Conservation (phyloP, 2,113 vertebrate species). For the Dendrocopos noguchii region DNA sequence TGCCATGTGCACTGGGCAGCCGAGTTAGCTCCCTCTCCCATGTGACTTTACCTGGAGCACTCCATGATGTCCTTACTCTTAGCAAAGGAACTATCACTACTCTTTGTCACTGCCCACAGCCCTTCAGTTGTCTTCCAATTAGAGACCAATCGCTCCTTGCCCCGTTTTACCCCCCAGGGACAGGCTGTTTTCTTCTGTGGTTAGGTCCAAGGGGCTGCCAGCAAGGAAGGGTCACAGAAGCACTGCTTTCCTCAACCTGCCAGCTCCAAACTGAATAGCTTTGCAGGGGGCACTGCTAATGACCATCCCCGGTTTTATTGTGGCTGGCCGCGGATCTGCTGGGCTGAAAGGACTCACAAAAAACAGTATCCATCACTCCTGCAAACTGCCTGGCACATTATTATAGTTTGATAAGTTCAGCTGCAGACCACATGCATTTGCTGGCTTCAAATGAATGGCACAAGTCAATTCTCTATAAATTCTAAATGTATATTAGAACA, state of each 20-base stretch:
- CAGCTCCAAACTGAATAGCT: not conserved
- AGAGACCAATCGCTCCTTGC: not conserved
- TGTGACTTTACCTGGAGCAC: not conserved
- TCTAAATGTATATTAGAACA: slow-evolving; percentile 74
- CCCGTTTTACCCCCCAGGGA: not conserved
- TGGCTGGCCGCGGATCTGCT: slow-evolving; percentile 39
- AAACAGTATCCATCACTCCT: slow-evolving; percentile 67
- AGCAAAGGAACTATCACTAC: not conserved
- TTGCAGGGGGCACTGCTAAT: slow-evolving; percentile 6
- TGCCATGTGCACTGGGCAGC: not conserved
- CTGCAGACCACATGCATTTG: slow-evolving; percentile 66
- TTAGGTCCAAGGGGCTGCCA: not conserved
- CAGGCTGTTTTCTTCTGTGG: not conserved
- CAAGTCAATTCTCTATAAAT: slow-evolving; percentile 72
- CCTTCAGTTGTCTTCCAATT: not conserved
- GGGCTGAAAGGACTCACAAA: slow-evolving; percentile 40
- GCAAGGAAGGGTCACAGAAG: not conserved
- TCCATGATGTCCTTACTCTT: rapidly evolving
- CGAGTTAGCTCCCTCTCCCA: not conserved
- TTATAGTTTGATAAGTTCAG: slow-evolving; percentile 68
- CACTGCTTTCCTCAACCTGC: not conserved
- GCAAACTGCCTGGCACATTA: slow-evolving; percentile 71
- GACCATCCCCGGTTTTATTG: not conserved
- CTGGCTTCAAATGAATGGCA: slow-evolving; percentile 72
- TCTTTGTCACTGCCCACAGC: not conserved